Evolutionary conservation across 1,140 invertebrate genomes (phyloP).

Genomic region (Oscheius sp.): DNA sequence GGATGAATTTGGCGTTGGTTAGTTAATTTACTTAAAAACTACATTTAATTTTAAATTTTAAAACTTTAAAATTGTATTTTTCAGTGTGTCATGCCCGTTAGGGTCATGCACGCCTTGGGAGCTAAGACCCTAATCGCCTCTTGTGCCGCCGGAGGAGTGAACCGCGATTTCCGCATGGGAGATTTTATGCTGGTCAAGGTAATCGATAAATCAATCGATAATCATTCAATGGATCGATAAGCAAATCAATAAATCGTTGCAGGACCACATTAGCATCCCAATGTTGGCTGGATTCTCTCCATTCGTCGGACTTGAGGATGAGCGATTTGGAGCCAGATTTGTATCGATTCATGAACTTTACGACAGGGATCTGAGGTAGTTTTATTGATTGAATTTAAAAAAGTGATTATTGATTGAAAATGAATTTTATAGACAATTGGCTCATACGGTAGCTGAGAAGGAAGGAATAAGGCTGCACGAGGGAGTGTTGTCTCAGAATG

Average conservation of each 20-base stretch:
- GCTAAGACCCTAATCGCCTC: slow-evolving; percentile 55
- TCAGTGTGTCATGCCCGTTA: slow-evolving; percentile 54
- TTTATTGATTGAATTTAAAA: neutral
- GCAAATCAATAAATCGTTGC: too few relatives aligned
- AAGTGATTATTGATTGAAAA: neutral
- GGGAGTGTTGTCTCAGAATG: slow-evolving; percentile 64
- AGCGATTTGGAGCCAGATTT: slow-evolving; percentile 66
- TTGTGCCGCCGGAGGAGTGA: slow-evolving; percentile 61
- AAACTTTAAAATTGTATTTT: slow-evolving; percentile 7
- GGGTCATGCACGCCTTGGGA: slow-evolving; percentile 54
- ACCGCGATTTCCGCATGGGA: slow-evolving; percentile 51
- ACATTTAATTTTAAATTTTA: neutral
- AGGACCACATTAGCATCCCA: slow-evolving; percentile 62
- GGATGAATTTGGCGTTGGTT: slow-evolving; percentile 54
- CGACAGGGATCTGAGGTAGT: slow-evolving; percentile 58
- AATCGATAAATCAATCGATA: neutral
- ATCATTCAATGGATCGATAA: neutral
- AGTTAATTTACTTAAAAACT: slow-evolving; percentile 35
- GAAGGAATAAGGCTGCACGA: slow-evolving; percentile 60
- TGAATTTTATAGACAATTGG: slow-evolving; percentile 57
- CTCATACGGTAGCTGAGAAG: slow-evolving; percentile 55
- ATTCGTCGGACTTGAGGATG: slow-evolving; percentile 58
- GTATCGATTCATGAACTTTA: slow-evolving; percentile 65
- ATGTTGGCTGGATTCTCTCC: slow-evolving; percentile 58
- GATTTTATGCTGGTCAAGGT: slow-evolving; percentile 61